phyloP scores from a whole-genome alignment of 2,113 vertebrate genomes.

The Myrmecophaga tridactyla region DNA sequence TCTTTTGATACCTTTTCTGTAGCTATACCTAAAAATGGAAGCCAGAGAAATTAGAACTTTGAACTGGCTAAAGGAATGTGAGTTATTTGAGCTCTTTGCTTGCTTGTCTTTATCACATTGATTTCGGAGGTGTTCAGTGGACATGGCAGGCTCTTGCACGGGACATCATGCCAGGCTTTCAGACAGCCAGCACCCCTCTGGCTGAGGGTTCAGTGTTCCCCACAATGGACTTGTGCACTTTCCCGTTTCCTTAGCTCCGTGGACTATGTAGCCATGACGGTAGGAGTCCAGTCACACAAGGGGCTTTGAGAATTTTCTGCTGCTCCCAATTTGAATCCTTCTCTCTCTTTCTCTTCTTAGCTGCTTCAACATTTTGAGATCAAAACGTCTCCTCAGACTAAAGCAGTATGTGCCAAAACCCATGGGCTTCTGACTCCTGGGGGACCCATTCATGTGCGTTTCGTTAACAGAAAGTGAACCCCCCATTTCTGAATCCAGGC shows the following conservation, averaged over 20 bases:
- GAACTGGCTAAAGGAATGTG: not conserved
- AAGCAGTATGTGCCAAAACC: constrained; percentile 88
- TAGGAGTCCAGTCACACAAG: not conserved
- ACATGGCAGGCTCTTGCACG: not conserved
- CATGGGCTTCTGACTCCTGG: constrained; percentile 90
- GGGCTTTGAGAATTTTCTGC: not conserved
- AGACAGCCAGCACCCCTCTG: no score
- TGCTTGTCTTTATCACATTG: not conserved
- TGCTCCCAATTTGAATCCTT: constrained; percentile 24
- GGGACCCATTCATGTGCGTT: constrained; percentile 86
- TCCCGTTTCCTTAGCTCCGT: not conserved
- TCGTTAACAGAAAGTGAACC: constrained; percentile 84
- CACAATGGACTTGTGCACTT: not conserved
- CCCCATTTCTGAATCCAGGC: not conserved
- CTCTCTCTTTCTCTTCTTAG: constrained; percentile 79
- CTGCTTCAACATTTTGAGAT: constrained; percentile 92
- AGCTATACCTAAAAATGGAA: not conserved
- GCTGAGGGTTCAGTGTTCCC: not conserved
- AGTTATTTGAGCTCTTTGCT: not conserved
- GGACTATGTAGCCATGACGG: not conserved
- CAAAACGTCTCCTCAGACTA: constrained; percentile 82
- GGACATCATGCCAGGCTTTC: not conserved
- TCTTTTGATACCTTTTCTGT: not conserved
- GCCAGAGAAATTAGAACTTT: not conserved
- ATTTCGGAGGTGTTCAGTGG: not conserved